A percentile compares a stretch with the other conserved stretches of the same genome.
Conservation (phyloP, 2,113 vertebrate species). For the Tragelaphus strepsiceros region DNA sequence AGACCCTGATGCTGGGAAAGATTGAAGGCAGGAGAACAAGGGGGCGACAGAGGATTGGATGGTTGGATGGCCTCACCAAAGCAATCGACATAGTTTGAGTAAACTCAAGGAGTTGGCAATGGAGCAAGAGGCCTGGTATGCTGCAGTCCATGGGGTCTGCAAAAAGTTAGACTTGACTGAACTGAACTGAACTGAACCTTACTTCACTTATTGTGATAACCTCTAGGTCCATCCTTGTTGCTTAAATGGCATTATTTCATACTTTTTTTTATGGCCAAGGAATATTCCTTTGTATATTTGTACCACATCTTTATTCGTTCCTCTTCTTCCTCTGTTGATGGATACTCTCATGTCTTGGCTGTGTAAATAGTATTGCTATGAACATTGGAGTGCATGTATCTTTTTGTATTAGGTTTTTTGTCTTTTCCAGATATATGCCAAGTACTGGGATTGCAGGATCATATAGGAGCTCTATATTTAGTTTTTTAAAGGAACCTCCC, state of each 20-base stretch:
- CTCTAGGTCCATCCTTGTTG: background rate
- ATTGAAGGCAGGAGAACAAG: background rate
- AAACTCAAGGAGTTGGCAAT: background rate
- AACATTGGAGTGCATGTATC: background rate
- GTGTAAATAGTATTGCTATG: background rate
- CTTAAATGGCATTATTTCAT: background rate
- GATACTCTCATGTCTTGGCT: background rate
- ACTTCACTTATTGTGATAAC: background rate
- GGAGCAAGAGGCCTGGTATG: background rate
- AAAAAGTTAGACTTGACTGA: accelerated
- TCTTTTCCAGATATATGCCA: background rate
- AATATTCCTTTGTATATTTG: background rate
- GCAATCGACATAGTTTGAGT: background rate
- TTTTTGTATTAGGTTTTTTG: background rate
- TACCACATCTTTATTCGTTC: background rate
- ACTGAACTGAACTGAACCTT: background rate
- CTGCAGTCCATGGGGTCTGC: background rate
- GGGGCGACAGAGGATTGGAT: background rate
- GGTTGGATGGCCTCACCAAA: background rate
- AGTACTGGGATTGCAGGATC: background rate
- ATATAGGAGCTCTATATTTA: background rate
- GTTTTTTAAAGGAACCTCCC: background rate
- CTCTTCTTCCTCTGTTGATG: background rate
- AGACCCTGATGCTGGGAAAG: background rate
- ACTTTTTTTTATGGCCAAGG: background rate